Evolutionary conservation across 2,888 invertebrate genomes (phyloP), one percentile per base, ranked within the genome.

Genomic region (Orthonevra nobilis): DNA sequence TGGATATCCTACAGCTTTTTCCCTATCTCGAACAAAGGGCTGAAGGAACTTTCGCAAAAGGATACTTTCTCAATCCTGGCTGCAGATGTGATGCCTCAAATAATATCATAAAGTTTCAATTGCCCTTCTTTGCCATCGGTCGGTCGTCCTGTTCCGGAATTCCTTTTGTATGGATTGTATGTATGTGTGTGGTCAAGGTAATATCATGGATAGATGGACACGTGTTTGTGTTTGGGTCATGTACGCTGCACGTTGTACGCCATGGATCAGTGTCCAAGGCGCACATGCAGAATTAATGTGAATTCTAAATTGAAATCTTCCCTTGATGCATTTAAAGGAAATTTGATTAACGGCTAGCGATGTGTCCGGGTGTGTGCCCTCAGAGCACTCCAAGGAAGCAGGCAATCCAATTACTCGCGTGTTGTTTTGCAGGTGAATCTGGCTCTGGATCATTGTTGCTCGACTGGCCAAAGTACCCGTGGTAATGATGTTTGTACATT

Each of bases 261-360:
- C 60, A 54, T 54, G 54, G 40, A 75, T 75, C 69, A 61, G 19
- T 74, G 54, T 56, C 61, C 40, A 7, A 10, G 4, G 54, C 17
- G 19, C 63, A 36, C 42, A 70, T 34, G 12, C 46, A 58, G 50
- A 30, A 58, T 75, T 70, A 70, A 69, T 75, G 56, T 14, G 56
- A 63, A 58, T 56, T 50, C 70, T 63, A 54, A 68, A 74, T 61
- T 75, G 74, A 68, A 77, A 58, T 70, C 17, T 23, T 30, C 30
- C 56, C 46, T 32, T 52, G 44, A 44, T 63, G 58, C 60, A 56
- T 54, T 54, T 60, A 20, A 46, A 17, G 69, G 20, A 61, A 68
- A 61, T 69, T 75, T 75, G 54, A 69, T 69, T 54, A 69, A 69
- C 38, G 32, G 7, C 6, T 15, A 44, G 14, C 28, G 1, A n/a